Percentiles rank a stretch among this genome's conserved stretches.
These are phyloP conservation scores for Torymus auratus DNA, from an alignment of 2,888 invertebrate species.

Conservation along the genomic window DNA sequence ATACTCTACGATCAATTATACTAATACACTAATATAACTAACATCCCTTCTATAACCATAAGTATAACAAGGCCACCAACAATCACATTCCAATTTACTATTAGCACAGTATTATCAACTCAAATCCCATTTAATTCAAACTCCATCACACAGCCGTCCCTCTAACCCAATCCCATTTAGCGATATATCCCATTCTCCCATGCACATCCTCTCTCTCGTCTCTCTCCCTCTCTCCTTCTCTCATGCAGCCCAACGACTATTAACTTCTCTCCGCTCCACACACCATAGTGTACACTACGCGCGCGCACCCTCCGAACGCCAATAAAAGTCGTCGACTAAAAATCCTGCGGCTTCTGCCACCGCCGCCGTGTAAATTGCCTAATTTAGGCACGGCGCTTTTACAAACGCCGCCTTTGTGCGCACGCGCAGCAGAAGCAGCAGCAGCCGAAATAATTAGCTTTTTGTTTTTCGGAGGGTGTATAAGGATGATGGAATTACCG, in stretches of 20 bases:
- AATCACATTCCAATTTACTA: no score
- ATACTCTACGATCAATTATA: no score
- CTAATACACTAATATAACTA: no score
- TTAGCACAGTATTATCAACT: neutral
- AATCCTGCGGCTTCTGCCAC: slow-evolving; percentile 56
- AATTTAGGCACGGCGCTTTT: slow-evolving; percentile 66
- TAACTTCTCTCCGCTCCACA: no score
- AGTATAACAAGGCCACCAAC: no score
- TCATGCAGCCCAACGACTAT: no score
- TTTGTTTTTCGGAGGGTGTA: neutral
- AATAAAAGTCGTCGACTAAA: slow-evolving; percentile 57
- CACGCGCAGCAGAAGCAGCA: neutral
- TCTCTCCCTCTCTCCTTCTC: no score
- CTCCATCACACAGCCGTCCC: slow-evolving; percentile 18
- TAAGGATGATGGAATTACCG: slow-evolving; percentile 47
- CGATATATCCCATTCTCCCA: no score
- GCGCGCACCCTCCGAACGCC: slow-evolving; percentile 8
- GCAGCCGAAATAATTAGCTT: slow-evolving; percentile 52
- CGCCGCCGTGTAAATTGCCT: slow-evolving; percentile 68
- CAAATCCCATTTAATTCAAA: slow-evolving; percentile 12
- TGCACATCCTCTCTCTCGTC: no score
- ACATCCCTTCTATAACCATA: no score
- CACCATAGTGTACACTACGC: no score
- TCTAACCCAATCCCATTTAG: slow-evolving; percentile 6
- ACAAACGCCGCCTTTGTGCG: slow-evolving; percentile 29